phyloP scores from a whole-genome alignment of 2,113 vertebrate genomes.

The Tor tambroides region DNA sequence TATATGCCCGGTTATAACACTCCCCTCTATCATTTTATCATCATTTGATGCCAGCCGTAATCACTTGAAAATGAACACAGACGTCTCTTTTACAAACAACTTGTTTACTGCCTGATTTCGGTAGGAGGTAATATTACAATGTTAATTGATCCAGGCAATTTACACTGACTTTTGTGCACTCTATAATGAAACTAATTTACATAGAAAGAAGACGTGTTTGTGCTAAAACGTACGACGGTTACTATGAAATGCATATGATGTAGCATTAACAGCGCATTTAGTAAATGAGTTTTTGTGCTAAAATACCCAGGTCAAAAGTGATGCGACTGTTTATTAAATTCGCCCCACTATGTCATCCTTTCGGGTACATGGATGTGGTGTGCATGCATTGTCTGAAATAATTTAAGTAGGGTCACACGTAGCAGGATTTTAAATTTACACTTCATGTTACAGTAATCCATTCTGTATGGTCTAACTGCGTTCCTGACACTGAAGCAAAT shows the following conservation, averaged over 20 bases:
- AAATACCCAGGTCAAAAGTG: not conserved
- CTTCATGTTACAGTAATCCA: conserved; percentile 11
- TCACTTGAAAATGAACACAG: conserved; percentile 6
- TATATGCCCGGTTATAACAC: not conserved
- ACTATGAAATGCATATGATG: not conserved
- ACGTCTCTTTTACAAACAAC: not conserved
- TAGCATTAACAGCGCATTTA: not conserved
- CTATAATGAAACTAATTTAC: not conserved
- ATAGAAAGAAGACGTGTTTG: not conserved
- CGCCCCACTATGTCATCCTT: not conserved
- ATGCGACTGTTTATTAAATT: not conserved
- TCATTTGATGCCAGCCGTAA: not conserved
- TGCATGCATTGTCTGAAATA: conserved; percentile 1
- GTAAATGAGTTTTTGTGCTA: not conserved
- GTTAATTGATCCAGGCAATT: conserved; percentile 1
- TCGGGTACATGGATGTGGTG: not conserved
- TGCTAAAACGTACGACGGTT: not conserved
- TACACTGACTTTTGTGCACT: not conserved
- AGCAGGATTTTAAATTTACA: not conserved
- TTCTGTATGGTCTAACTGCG: not conserved
- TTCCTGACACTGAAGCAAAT: conserved; percentile 42
- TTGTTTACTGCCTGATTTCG: not conserved
- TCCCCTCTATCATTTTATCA: not conserved
- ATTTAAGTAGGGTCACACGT: not conserved
- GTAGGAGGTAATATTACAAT: not conserved